Evolutionary conservation across 1,140 invertebrate species (phyloP).

Genomic region (Diachasmimorpha longicaudata): DNA sequence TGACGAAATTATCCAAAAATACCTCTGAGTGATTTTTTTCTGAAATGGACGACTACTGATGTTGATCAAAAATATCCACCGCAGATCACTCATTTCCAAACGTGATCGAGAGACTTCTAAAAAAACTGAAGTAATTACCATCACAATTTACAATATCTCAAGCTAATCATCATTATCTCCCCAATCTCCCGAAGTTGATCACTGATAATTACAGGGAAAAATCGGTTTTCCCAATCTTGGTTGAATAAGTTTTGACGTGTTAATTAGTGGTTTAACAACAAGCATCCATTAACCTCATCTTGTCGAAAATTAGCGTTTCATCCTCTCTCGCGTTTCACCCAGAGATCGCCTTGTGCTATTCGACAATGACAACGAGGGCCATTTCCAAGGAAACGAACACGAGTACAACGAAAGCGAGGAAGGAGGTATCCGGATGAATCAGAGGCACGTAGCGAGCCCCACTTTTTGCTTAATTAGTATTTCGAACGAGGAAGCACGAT

Average conservation of each 20-base stretch:
- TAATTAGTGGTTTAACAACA: neutral
- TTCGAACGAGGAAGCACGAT: constrained; percentile 26
- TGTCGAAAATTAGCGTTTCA: neutral
- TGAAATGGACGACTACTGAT: constrained; percentile 17
- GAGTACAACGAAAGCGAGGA: neutral
- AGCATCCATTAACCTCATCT: neutral
- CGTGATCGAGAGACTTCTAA: neutral
- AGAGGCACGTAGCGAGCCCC: constrained; percentile 18
- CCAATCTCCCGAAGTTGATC: neutral
- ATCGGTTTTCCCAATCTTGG: neutral
- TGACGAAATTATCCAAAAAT: neutral
- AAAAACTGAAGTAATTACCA: neutral
- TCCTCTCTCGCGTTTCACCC: neutral
- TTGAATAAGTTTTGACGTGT: neutral
- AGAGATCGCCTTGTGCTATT: constrained; percentile 10
- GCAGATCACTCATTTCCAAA: neutral
- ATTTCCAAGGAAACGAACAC: neutral
- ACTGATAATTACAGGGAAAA: neutral
- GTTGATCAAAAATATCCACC: constrained; percentile 6
- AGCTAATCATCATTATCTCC: neutral
- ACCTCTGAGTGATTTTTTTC: neutral
- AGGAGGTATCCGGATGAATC: constrained; percentile 4
- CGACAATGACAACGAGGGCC: constrained; percentile 12
- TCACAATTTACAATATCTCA: neutral
- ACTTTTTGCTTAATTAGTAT: constrained; percentile 31